These are phyloP conservation scores for Anoplius nigerrimus DNA, from an alignment of 2,888 invertebrate genomes.

Conservation along the genomic window DNA sequence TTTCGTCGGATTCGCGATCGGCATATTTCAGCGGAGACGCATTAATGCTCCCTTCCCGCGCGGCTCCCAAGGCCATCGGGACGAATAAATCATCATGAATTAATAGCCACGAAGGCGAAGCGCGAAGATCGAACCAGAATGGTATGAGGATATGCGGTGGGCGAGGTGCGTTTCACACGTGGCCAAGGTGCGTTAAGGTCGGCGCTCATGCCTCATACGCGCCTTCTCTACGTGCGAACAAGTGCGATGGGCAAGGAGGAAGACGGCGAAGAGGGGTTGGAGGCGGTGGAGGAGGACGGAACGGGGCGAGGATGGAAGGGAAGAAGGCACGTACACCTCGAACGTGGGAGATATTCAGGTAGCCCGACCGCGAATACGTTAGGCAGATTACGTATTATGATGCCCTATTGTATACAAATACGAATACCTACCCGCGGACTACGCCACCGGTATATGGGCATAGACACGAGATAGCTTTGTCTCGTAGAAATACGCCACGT, in stretches of 20 bases:
- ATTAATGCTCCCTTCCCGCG: no score
- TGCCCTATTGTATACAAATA: constrained; percentile 74
- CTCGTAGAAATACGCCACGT: constrained; percentile 46
- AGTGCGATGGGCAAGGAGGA: constrained; percentile 41
- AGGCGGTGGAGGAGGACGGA: neutral
- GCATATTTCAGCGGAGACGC: no score
- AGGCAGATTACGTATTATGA: constrained; percentile 72
- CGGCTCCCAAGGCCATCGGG: no score
- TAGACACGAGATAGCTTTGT: constrained; percentile 60
- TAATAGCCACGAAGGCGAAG: constrained; percentile 27
- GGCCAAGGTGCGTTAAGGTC: constrained; percentile 47
- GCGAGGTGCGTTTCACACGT: constrained; percentile 57
- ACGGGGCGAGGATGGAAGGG: constrained; percentile 23
- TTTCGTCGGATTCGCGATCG: no score
- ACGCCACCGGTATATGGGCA: constrained; percentile 51
- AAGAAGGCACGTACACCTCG: constrained; percentile 40
- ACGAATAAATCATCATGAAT: no score
- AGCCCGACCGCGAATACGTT: constrained; percentile 65
- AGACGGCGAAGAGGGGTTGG: constrained; percentile 28
- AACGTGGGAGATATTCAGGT: constrained; percentile 68
- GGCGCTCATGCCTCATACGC: constrained; percentile 40
- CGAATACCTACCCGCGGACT: constrained; percentile 51
- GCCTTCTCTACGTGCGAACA: constrained; percentile 45
- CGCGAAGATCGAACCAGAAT: constrained; percentile 28
- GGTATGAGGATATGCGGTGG: constrained; percentile 42